Evolutionary conservation across 2,113 vertebrate species (phyloP).

Genomic region (Melanocharis versteri): DNA sequence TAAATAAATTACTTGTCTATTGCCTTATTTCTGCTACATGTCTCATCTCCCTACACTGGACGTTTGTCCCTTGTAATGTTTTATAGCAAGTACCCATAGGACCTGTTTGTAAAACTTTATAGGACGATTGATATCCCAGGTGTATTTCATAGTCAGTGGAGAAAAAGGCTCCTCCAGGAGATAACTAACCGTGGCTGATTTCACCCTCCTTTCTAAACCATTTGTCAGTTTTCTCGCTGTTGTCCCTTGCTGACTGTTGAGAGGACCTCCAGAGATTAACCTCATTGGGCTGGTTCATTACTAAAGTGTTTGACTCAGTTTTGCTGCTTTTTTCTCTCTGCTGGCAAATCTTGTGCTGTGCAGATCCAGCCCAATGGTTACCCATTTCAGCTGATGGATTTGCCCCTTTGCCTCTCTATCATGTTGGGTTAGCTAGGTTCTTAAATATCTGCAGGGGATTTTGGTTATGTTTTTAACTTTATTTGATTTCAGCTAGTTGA

Average conservation of each 20-base stretch:
- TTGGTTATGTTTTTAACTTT: background rate
- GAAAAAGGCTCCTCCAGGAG: background rate
- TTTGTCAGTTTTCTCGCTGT: background rate
- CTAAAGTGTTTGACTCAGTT: background rate
- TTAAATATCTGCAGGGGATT: background rate
- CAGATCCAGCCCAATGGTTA: background rate
- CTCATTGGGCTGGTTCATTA: background rate
- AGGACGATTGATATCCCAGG: rapidly evolving
- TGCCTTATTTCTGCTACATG: background rate
- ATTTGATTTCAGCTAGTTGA: background rate
- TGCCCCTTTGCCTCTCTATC: background rate
- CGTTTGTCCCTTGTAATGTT: background rate
- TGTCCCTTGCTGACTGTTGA: background rate
- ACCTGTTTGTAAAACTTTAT: background rate
- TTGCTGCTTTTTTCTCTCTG: background rate
- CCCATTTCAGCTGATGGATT: background rate
- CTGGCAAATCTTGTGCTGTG: background rate
- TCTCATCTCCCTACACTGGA: background rate
- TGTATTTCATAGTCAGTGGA: background rate
- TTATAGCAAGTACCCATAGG: background rate
- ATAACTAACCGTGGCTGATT: background rate
- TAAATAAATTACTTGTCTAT: background rate
- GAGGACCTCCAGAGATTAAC: background rate
- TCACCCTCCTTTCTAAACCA: background rate
- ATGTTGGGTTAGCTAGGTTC: background rate